A percentile compares a stretch with the other conserved stretches of the same genome.
Evolutionary conservation across 2,113 vertebrate species (phyloP).

Genomic region (Struthidea cinerea): DNA sequence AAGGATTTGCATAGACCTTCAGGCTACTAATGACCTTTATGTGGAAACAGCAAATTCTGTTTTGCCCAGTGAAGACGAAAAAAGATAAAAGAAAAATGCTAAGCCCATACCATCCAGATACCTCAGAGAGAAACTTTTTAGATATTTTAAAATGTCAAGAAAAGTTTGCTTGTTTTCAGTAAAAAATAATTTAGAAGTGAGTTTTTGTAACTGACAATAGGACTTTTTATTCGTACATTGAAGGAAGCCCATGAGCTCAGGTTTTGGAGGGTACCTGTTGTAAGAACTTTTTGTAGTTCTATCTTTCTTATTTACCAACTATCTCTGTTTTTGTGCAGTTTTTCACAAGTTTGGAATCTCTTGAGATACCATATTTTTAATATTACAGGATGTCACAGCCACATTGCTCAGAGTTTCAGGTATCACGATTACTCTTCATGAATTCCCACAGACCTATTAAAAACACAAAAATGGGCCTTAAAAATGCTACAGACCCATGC

Average conservation of each 20-base stretch:
- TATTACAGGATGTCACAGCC: neutral
- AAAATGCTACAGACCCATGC: neutral
- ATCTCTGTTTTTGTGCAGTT: neutral
- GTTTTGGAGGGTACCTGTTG: neutral
- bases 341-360: neutral
- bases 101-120: neutral
- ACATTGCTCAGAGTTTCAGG: neutral
- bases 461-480: neutral
- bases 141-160: neutral
- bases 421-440: neutral
- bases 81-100: neutral
- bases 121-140: neutral
- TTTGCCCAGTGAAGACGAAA: conserved; percentile 29
- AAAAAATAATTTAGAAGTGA: neutral
- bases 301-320: neutral
- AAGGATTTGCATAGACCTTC: conserved; percentile 80
- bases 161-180: neutral
- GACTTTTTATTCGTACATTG: neutral
- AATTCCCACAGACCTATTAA: neutral
- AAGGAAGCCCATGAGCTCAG: neutral
- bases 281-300: neutral
- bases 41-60: conserved; percentile 45
- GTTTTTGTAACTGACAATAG: neutral
- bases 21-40: conserved; percentile 81
- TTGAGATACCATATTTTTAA: neutral